Evolutionary conservation across 2,113 vertebrate genomes (phyloP).

Genomic region (Rhadina sibilatrix): DNA sequence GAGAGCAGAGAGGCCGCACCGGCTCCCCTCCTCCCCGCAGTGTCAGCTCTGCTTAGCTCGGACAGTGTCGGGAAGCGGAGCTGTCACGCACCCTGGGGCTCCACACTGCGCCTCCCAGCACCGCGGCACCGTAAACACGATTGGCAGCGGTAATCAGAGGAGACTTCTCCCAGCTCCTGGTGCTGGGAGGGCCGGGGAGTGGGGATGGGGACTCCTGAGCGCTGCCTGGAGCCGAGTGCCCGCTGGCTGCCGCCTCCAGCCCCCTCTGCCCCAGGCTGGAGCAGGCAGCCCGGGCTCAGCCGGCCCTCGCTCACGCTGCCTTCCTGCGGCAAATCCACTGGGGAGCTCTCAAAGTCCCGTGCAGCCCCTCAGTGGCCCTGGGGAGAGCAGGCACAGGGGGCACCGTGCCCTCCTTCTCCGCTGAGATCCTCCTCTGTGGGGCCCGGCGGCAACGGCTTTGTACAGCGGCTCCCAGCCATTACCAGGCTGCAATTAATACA

Average conservation of each 20-base stretch:
- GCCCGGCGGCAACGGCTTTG: neutral
- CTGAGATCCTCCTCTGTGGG: neutral
- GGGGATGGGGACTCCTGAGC: neutral
- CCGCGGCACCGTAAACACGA: accelerated
- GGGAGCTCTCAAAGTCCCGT: neutral
- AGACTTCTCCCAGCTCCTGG: conserved; percentile 6
- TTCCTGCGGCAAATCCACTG: neutral
- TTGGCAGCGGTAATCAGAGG: neutral
- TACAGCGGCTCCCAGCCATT: neutral
- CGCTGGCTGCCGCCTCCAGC: neutral
- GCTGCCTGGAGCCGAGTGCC: neutral
- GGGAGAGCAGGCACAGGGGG: accelerated
- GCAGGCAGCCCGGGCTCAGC: neutral
- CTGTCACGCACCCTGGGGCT: neutral
- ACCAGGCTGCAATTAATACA: neutral
- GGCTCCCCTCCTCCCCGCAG: neutral
- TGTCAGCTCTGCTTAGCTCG: neutral
- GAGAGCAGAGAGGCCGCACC: neutral
- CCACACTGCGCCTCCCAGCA: neutral
- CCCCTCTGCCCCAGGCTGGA: neutral
- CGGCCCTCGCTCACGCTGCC: neutral
- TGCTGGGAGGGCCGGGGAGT: neutral
- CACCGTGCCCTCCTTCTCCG: accelerated
- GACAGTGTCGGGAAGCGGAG: neutral
- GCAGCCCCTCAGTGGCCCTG: neutral